phyloP scores from a whole-genome alignment of 2,888 invertebrate species.

The Drosophila nr. perissopoda region DNA sequence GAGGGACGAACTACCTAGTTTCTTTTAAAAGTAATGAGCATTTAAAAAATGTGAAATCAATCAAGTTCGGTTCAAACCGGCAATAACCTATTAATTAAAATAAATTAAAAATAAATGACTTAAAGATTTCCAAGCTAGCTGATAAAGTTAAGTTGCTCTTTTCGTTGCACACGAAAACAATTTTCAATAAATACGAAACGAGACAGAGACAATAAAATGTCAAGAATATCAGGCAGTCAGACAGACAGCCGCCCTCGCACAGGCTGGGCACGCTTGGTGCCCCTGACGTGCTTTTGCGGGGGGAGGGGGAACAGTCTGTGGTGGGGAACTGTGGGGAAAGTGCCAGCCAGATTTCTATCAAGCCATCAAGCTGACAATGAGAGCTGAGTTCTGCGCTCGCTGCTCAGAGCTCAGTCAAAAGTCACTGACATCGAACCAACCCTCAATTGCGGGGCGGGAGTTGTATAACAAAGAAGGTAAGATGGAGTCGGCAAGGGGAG shows the following conservation, averaged over 20 bases:
- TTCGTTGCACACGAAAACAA: constrained; percentile 38
- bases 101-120: not conserved
- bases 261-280: constrained; percentile 11
- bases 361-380: constrained; percentile 76
- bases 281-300: not conserved
- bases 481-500: not conserved
- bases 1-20: not conserved
- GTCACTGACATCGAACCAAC: constrained; percentile 57
- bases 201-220: constrained; percentile 71
- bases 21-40: not conserved
- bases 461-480: not conserved
- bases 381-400: constrained; percentile 18
- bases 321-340: not conserved
- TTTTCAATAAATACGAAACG: constrained; percentile 75
- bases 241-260: constrained; percentile 29
- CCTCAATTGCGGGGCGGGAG: not conserved
- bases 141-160: constrained; percentile 23
- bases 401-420: constrained; percentile 56
- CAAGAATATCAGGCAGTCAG: constrained; percentile 57
- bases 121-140: not conserved
- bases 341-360: constrained; percentile 69
- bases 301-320: constrained; percentile 6
- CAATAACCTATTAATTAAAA: not conserved
- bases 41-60: too few species aligned
- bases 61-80: too few species aligned